Evolutionary conservation across 2,113 vertebrate genomes (phyloP).

Genomic region (Sorex fumeus): DNA sequence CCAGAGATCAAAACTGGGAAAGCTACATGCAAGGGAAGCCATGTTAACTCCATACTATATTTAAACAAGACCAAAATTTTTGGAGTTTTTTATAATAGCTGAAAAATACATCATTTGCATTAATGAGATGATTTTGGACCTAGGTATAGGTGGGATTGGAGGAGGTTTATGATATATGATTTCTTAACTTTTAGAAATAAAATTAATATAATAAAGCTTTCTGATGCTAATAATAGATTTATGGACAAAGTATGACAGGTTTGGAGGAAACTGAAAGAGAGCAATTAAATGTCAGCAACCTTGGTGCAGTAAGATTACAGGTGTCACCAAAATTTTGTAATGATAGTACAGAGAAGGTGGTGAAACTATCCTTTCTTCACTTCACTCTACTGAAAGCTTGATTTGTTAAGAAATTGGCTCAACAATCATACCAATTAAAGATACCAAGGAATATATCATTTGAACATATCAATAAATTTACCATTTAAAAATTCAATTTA

Average conservation of each 20-base stretch:
- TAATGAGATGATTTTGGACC: background rate
- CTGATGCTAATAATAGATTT: background rate
- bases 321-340: background rate
- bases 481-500: slow-evolving; percentile 35
- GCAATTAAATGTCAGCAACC: background rate
- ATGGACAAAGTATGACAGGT: background rate
- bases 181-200: background rate
- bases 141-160: background rate
- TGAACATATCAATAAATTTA: background rate
- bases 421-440: too few species aligned
- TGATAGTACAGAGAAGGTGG: background rate
- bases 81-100: background rate
- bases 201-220: background rate
- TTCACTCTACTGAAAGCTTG: background rate
- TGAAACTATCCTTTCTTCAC: background rate
- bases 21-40: too few species aligned
- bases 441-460: too few species aligned
- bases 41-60: too few species aligned
- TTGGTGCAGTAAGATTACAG: background rate
- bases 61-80: background rate
- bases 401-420: background rate
- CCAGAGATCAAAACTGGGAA: too few species aligned
- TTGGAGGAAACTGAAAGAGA: background rate
- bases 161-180: background rate
- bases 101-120: background rate